These are phyloP conservation scores for Antigone vipio DNA, from an alignment of 2,113 vertebrate species.

Conservation along the genomic window DNA sequence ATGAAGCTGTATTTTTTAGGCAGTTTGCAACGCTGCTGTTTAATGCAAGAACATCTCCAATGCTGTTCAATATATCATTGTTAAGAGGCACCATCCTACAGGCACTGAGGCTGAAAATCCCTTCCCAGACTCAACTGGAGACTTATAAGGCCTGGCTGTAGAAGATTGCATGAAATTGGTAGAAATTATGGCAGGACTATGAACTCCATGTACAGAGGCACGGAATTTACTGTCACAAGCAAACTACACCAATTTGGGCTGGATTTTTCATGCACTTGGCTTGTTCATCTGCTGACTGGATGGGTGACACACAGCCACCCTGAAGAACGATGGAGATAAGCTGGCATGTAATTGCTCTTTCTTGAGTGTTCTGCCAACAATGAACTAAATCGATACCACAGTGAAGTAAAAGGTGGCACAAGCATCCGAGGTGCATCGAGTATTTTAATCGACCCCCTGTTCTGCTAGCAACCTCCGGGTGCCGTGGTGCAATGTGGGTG, in stretches of 20 bases:
- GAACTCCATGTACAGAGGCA: not conserved
- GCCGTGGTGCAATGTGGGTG: not conserved
- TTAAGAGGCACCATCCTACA: not conserved
- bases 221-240: not conserved
- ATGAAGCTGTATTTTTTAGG: not conserved
- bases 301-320: not conserved
- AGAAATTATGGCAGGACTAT: not conserved
- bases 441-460: accelerated
- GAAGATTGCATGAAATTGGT: not conserved
- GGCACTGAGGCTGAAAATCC: not conserved
- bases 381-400: accelerated
- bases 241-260: not conserved
- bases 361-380: not conserved
- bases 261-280: not conserved
- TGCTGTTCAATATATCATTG: accelerated
- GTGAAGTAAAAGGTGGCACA: not conserved
- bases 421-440: not conserved
- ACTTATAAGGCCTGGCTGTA: not conserved
- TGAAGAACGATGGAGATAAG: not conserved
- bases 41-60: not conserved
- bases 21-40: not conserved
- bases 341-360: not conserved
- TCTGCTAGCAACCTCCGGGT: accelerated
- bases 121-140: not conserved
- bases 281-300: not conserved